A percentile compares a stretch with the other conserved stretches of the same genome.
These are phyloP conservation scores for Lepidocolaptes lacrymiger DNA, from an alignment of 2,797 vertebrate genomes.

Conservation along the genomic window DNA sequence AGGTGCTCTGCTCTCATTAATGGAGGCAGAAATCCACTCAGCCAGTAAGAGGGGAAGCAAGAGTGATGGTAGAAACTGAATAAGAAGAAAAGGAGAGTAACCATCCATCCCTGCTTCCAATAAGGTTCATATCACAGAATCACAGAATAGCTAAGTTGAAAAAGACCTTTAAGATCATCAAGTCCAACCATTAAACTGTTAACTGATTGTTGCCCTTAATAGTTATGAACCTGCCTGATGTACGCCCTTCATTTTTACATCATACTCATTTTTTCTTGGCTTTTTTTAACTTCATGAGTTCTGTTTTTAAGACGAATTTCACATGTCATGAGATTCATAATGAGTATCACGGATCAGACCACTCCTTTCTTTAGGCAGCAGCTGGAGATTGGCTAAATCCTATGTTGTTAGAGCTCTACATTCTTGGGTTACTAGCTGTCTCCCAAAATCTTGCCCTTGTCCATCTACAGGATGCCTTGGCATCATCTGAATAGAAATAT, in stretches of 20 bases:
- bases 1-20: background rate
- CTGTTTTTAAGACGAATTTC: background rate
- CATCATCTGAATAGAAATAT: background rate
- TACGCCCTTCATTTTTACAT: background rate
- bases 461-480: background rate
- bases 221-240: fast-evolving
- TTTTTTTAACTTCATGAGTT: background rate
- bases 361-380: background rate
- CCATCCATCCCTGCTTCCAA: background rate
- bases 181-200: background rate
- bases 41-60: background rate
- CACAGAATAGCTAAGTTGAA: background rate
- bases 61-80: background rate
- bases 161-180: background rate
- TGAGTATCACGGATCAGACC: background rate
- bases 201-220: background rate
- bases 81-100: background rate
- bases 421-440: background rate
- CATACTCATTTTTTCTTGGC: background rate
- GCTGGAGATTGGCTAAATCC: background rate
- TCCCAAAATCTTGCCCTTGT: background rate
- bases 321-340: background rate
- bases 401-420: background rate
- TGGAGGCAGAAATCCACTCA: background rate
- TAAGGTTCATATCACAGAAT: background rate